Evolutionary conservation across 2,113 vertebrate genomes (phyloP).

Genomic region (Aptenodytes patagonicus): DNA sequence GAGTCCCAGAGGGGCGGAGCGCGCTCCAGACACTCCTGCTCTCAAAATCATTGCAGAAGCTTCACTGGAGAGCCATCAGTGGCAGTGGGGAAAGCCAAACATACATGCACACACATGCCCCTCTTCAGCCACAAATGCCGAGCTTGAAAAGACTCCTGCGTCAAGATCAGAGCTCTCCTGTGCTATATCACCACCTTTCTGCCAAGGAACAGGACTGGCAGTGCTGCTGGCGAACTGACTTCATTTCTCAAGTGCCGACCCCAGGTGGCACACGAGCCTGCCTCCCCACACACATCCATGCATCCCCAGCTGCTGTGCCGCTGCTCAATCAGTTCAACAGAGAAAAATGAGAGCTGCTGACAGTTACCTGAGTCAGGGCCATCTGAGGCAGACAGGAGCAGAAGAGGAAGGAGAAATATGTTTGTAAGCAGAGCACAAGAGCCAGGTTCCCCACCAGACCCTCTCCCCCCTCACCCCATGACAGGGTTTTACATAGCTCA

Average conservation of each 20-base stretch:
- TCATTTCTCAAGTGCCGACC: background rate
- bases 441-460: background rate
- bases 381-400: conserved; percentile 71
- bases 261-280: background rate
- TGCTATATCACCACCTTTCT: background rate
- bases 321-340: background rate
- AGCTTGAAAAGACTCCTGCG: background rate
- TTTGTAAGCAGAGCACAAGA: conserved; percentile 30
- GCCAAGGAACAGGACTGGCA: background rate
- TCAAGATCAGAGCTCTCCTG: background rate
- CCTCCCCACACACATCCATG: background rate
- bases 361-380: conserved; percentile 81
- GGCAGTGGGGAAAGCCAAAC: background rate
- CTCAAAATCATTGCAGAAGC: background rate
- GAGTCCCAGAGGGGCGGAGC: background rate
- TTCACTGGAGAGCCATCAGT: background rate
- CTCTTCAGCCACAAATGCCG: background rate
- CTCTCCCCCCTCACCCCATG: background rate
- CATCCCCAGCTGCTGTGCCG: background rate
- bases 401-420: conserved; percentile 62
- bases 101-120: background rate
- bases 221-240: background rate
- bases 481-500: background rate
- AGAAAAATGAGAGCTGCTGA: background rate
- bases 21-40: background rate